Conservation (phyloP, 2,113 vertebrate species). For the Heterotis niloticus region DNA sequence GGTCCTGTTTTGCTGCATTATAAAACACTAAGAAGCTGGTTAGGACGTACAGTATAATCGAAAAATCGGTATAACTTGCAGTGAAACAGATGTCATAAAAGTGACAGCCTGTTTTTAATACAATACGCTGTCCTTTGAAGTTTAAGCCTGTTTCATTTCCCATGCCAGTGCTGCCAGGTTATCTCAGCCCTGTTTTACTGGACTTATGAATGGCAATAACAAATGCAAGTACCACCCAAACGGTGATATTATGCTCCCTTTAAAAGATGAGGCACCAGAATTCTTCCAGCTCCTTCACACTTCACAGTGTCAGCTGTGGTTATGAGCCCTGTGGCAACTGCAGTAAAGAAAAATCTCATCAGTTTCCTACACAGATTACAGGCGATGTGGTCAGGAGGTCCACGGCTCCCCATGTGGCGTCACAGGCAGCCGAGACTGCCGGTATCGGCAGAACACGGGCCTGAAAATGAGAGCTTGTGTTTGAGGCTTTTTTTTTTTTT, state of each 20-base stretch:
- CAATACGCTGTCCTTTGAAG: background rate
- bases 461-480: no score
- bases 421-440: background rate
- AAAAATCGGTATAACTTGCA: background rate
- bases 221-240: background rate
- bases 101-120: background rate
- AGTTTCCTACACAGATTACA: no score
- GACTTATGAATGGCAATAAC: background rate
- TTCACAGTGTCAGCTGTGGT: background rate
- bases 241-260: slow-evolving; percentile 1
- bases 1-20: no score
- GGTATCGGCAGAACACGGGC: no score
- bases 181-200: slow-evolving; percentile 6
- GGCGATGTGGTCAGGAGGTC: background rate
- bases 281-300: background rate
- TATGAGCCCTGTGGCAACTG: background rate
- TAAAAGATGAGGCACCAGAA: background rate
- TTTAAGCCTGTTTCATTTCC: background rate
- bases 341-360: background rate
- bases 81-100: background rate
- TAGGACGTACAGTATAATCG: no score
- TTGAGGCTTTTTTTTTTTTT: no score
- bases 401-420: background rate
- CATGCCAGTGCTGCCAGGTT: background rate
- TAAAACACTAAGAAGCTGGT: no score